Conservation (phyloP, 2,888 invertebrate genomes). For the Noctua comes region DNA sequence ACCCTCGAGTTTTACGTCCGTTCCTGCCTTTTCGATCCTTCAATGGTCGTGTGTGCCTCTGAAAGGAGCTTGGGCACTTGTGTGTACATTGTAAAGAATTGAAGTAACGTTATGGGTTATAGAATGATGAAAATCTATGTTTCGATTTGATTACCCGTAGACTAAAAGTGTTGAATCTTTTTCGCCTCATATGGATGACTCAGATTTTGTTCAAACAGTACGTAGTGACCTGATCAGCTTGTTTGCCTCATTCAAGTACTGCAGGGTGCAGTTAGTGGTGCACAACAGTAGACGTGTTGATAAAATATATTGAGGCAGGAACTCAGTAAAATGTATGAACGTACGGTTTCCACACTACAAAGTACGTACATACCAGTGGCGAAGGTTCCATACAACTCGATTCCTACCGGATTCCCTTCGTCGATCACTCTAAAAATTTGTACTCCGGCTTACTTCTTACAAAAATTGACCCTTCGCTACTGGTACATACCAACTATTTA, state of each 20-base stretch:
- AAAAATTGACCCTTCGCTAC: no score
- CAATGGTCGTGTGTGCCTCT: conserved; percentile 18
- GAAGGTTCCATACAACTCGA: no score
- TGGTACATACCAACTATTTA: no score
- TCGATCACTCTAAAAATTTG: no score
- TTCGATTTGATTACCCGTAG: background rate
- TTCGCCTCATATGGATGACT: background rate
- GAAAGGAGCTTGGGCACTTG: conserved; percentile 24
- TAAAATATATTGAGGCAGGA: background rate
- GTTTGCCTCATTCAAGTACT: background rate
- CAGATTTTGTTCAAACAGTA: background rate
- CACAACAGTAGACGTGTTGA: background rate
- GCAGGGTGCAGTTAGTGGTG: background rate
- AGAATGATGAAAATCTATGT: conserved; percentile 6
- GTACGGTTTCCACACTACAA: background rate
- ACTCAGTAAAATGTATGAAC: no score
- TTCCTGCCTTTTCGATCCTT: conserved; percentile 26
- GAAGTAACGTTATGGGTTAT: background rate
- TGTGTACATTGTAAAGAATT: conserved; percentile 15
- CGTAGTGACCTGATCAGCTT: background rate
- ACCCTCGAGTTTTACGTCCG: conserved; percentile 34
- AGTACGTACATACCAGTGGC: no score
- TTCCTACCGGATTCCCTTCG: no score
- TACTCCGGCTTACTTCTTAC: no score
- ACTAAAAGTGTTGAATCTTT: background rate